phyloP scores from a whole-genome alignment of 2,888 invertebrate species.

The Cephus pulcher region DNA sequence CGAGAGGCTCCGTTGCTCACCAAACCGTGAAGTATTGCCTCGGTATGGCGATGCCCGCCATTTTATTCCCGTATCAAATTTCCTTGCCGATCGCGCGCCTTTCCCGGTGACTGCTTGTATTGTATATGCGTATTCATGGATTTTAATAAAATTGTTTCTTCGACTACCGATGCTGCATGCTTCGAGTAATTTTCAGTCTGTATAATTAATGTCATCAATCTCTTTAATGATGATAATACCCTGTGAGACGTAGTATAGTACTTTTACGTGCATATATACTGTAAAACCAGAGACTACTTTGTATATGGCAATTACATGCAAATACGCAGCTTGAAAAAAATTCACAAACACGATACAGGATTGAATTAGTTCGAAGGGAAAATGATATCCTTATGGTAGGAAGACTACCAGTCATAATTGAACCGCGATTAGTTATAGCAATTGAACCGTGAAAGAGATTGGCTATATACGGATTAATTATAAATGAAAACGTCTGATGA shows the following conservation, averaged over 20 bases:
- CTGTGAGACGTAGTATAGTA: background rate
- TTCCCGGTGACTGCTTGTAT: background rate
- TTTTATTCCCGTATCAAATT: background rate
- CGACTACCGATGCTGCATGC: background rate
- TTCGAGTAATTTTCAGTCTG: background rate
- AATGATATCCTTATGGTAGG: background rate
- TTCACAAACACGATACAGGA: background rate
- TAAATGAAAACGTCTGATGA: background rate
- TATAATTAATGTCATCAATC: background rate
- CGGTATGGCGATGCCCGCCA: background rate
- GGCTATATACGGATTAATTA: background rate
- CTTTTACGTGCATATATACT: background rate
- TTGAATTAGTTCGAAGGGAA: background rate
- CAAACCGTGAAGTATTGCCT: background rate
- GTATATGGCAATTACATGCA: background rate
- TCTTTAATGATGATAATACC: background rate
- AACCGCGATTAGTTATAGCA: no score
- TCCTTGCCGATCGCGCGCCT: background rate
- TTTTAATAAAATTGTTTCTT: background rate
- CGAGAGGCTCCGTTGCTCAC: background rate
- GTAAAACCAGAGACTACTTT: background rate
- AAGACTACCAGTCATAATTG: background rate
- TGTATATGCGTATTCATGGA: background rate
- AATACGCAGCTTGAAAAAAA: background rate
- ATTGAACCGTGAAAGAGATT: background rate